phyloP scores from a whole-genome alignment of 2,797 vertebrate species.

The Aldrovandia affinis region DNA sequence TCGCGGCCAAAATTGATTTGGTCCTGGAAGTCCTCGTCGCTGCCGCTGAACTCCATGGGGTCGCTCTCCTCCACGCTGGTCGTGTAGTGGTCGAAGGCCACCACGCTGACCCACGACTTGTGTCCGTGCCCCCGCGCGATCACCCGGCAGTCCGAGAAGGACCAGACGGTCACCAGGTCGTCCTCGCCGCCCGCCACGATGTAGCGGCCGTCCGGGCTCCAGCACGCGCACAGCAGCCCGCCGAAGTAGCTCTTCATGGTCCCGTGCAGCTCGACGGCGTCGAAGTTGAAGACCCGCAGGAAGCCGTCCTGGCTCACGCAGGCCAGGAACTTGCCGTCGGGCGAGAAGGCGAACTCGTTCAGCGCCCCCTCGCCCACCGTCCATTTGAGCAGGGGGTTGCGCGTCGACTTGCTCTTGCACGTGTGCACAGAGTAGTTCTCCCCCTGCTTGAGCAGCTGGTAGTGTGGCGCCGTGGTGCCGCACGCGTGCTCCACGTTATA shows the following conservation, averaged over 20 bases:
- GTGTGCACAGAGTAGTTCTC: constrained; percentile 95
- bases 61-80: constrained; percentile 94
- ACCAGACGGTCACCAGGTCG: constrained; percentile 96
- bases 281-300: constrained; percentile 93
- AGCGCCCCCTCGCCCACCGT: constrained; percentile 95
- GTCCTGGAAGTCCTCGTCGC: constrained; percentile 98
- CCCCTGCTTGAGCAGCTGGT: constrained; percentile 97
- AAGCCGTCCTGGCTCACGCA: constrained; percentile 97
- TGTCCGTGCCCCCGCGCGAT: constrained; percentile 94
- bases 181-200: constrained; percentile 95
- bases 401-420: constrained; percentile 96
- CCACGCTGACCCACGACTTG: constrained; percentile 96
- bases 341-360: constrained; percentile 96
- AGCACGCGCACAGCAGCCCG: constrained; percentile 92
- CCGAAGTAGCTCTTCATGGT: constrained; percentile 99
- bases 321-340: constrained; percentile 93
- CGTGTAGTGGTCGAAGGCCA: constrained; percentile 94
- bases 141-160: constrained; percentile 91
- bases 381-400: constrained; percentile 97
- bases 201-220: constrained; percentile 96
- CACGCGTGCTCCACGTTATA: constrained; percentile 97
- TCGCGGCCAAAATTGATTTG: constrained; percentile 86
- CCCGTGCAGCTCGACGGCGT: constrained; percentile 94
- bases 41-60: constrained; percentile 93
- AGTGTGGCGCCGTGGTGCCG: constrained; percentile 92